phyloP scores from a whole-genome alignment of 2,797 vertebrate genomes.

The Triplophysa bombifrons region DNA sequence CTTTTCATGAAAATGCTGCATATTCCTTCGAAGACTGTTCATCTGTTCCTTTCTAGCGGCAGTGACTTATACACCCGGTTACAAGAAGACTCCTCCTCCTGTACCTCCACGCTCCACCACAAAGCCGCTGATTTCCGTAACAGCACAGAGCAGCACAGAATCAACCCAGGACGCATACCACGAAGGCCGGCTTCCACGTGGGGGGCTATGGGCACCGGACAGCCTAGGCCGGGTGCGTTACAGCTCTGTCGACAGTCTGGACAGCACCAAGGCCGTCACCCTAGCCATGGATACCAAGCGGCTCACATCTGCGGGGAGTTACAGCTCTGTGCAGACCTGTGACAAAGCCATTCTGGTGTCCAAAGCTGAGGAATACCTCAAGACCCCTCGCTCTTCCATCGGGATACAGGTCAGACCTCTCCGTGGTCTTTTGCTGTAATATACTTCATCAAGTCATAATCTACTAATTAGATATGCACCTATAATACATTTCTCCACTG shows the following conservation, averaged over 20 bases:
- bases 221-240: slow-evolving; percentile 85
- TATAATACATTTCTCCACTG: no score
- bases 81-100: slow-evolving; percentile 95
- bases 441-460: not conserved
- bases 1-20: slow-evolving; percentile 12
- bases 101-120: slow-evolving; percentile 93
- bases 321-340: slow-evolving; percentile 82
- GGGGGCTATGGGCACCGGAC: slow-evolving; percentile 86
- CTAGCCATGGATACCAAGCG: slow-evolving; percentile 92
- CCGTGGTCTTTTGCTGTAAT: not conserved
- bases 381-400: slow-evolving; percentile 90
- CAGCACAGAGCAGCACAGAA: slow-evolving; percentile 98
- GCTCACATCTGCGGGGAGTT: slow-evolving; percentile 80
- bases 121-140: slow-evolving; percentile 98
- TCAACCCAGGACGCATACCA: slow-evolving; percentile 97
- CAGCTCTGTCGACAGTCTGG: slow-evolving; percentile 94
- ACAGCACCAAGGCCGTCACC: slow-evolving; percentile 94
- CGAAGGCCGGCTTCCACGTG: slow-evolving; percentile 83
- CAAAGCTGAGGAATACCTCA: slow-evolving; percentile 92
- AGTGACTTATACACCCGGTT: slow-evolving; percentile 88
- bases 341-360: slow-evolving; percentile 90
- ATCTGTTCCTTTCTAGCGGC: slow-evolving; percentile 62
- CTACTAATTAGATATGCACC: no score
- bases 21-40: not conserved
- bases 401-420: slow-evolving; percentile 89